Conservation (phyloP, 1,140 invertebrate species). For the Cherax destructor region DNA sequence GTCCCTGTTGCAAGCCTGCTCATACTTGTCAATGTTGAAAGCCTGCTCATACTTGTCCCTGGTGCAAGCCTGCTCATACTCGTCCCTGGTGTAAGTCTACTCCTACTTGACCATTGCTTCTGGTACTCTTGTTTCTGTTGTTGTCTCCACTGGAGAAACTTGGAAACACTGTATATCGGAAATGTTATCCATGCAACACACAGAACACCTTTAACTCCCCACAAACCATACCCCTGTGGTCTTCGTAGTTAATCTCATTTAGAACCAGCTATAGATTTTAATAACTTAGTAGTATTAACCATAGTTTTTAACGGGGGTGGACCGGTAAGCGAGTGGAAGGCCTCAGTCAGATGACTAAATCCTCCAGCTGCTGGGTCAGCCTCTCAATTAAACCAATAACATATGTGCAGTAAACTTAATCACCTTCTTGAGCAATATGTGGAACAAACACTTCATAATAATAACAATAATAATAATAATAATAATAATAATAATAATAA, state of each 20-base stretch:
- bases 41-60: too few relatives aligned
- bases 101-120: conserved; percentile 14
- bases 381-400: background rate
- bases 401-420: conserved; percentile 3
- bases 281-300: background rate
- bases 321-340: background rate
- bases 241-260: background rate
- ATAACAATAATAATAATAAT: too few relatives aligned
- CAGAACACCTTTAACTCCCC: background rate
- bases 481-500: too few relatives aligned
- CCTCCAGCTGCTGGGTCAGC: background rate
- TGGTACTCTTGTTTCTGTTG: background rate
- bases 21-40: too few relatives aligned
- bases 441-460: too few relatives aligned
- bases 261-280: background rate
- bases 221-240: background rate
- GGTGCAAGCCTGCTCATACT: too few relatives aligned
- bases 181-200: background rate
- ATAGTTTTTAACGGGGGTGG: background rate
- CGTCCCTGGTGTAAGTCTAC: background rate
- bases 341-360: too few relatives aligned
- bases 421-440: background rate
- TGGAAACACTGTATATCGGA: background rate
- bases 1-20: too few relatives aligned
- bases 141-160: background rate